These are phyloP conservation scores for Crocidura indochinensis DNA, from an alignment of 2,797 vertebrate genomes.

Conservation along the genomic window DNA sequence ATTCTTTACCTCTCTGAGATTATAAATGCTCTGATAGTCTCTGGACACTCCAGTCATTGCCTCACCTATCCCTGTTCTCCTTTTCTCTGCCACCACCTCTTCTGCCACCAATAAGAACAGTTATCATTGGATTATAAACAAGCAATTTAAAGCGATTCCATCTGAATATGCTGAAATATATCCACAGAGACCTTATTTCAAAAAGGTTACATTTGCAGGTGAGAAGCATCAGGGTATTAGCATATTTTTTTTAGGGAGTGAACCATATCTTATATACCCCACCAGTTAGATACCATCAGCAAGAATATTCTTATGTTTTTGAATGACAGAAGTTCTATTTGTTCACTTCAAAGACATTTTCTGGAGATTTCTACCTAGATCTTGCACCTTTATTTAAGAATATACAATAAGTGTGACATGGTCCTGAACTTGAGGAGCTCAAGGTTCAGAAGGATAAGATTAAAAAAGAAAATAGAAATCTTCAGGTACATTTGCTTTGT, in stretches of 20 bases:
- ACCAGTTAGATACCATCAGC: not conserved
- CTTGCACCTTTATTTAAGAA: not conserved
- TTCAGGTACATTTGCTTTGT: not conserved
- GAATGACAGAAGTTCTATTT: not conserved
- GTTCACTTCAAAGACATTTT: conserved; percentile 1
- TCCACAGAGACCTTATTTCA: not conserved
- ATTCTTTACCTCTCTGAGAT: not conserved
- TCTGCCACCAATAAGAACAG: not conserved
- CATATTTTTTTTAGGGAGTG: not conserved
- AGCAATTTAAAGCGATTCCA: not conserved
- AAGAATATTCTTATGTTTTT: not conserved
- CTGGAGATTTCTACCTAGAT: not conserved
- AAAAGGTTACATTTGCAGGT: not conserved
- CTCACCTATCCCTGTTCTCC: not conserved
- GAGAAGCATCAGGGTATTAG: not conserved
- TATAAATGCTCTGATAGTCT: too few species aligned
- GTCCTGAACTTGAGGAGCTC: not conserved
- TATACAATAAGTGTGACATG: not conserved
- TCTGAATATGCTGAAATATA: conserved; percentile 2
- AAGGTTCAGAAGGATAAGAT: not conserved
- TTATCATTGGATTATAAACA: not conserved
- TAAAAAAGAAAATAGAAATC: not conserved
- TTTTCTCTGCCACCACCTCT: not conserved
- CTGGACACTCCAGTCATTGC: too few species aligned
- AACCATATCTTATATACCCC: not conserved